Evolutionary conservation across 2,888 invertebrate species (phyloP), one percentile per base, ranked within the genome.

Genomic region (Cataglyphis rosenhaueri): DNA sequence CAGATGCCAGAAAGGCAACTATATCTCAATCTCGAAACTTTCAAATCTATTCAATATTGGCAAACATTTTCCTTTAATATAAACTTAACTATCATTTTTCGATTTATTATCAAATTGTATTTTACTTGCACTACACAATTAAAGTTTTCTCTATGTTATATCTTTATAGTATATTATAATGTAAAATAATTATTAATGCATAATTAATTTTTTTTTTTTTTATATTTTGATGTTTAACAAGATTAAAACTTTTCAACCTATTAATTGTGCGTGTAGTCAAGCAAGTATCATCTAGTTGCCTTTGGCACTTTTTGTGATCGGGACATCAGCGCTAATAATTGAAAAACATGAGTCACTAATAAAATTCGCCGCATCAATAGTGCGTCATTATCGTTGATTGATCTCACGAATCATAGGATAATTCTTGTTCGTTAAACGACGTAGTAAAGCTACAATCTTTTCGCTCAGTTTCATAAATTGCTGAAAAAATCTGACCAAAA

Each of bases 261-360:
- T 48, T n/a, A 21, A 74, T 44, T 62, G 18, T 9, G n/a, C n/a
- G 48, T 52, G 12, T 9, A n/a, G 3, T 68, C 55, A 32, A 44
- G 25, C 21, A 21, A 21, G 21, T 66, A 41, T 71, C 55, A 38
- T 65, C 41, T 29, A 12, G 8, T 35, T 66, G 15, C n/a, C 55
- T 66, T 41, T 10, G 21, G 15, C n/a, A 29, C 15, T 76, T 68
- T 76, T 76, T 68, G 41, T 21, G 41, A 68, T 57, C 21, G 41
- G 2, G 21, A 57, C 76, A 61, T 73, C 38, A 61, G n/a, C 25
- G 79, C 35, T 32, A 29, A n/a, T 79, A 79, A 79, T 70, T 79
- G 73, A 25, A 74, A 79, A 70, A 73, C 35, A 38, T 79, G 74
- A 79, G 29, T 79, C 79, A 73, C 48, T 73, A 73, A 79, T 73